These are phyloP conservation scores for Platyrinchus mystaceus DNA, from an alignment of 2,797 vertebrate species.

Conservation along the genomic window DNA sequence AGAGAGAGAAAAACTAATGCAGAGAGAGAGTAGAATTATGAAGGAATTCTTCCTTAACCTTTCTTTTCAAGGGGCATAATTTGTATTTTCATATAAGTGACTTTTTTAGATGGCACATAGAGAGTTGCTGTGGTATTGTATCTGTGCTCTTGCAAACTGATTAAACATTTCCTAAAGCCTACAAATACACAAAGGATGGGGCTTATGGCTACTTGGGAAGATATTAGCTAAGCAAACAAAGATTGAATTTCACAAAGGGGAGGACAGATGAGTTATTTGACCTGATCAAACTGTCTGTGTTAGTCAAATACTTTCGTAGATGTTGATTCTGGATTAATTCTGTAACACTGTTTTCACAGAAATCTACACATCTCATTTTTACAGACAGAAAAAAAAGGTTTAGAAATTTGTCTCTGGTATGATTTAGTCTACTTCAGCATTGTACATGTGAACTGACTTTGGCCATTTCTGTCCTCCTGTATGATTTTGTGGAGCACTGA, in stretches of 20 bases:
- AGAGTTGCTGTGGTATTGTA: background rate
- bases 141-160: background rate
- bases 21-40: background rate
- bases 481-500: background rate
- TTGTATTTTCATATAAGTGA: background rate
- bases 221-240: conserved; percentile 28
- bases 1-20: background rate
- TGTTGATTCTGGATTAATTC: background rate
- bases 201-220: background rate
- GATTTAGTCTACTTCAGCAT: background rate
- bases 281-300: background rate
- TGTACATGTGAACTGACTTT: background rate
- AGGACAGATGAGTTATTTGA: background rate
- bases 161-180: conserved; percentile 20
- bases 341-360: background rate
- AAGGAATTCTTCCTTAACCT: background rate
- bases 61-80: background rate
- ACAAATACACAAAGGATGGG: background rate
- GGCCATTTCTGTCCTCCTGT: background rate
- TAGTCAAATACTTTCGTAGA: background rate
- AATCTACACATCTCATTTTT: background rate
- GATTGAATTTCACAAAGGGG: background rate
- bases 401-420: background rate
- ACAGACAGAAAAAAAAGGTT: background rate
- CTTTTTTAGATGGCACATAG: background rate